Evolutionary conservation across 2,797 vertebrate species (phyloP).

Genomic region (Morus bassanus): DNA sequence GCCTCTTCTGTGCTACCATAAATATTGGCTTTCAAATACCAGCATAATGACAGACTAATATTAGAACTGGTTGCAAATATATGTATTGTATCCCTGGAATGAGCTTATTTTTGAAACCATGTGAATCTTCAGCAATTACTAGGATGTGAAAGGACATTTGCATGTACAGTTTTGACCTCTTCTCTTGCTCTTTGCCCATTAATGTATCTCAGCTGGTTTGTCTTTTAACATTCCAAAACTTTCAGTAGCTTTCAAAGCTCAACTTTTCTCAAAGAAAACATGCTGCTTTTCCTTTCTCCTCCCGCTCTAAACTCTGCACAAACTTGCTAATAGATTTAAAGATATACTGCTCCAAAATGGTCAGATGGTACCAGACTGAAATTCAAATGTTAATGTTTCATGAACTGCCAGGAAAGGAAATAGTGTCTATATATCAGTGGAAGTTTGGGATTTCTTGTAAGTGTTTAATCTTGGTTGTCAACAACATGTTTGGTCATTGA

Average conservation of each 20-base stretch:
- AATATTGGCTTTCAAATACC: background rate
- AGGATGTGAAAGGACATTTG: background rate
- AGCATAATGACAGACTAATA: background rate
- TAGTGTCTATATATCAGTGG: background rate
- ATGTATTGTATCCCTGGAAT: background rate
- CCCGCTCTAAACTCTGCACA: background rate
- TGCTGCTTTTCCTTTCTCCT: background rate
- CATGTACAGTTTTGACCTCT: slow-evolving; percentile 5
- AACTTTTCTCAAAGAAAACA: background rate
- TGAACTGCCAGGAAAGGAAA: background rate
- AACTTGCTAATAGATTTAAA: background rate
- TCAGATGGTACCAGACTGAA: background rate
- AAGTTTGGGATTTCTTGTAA: background rate
- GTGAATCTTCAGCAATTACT: background rate
- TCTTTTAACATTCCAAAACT: background rate
- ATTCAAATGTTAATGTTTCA: background rate
- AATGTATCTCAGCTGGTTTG: background rate
- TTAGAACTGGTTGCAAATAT: background rate
- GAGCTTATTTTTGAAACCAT: background rate
- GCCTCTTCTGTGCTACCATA: background rate
- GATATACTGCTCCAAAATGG: background rate
- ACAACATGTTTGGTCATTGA: background rate
- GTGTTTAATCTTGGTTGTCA: background rate
- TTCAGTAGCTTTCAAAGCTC: background rate
- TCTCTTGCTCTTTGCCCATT: background rate